A percentile compares a stretch with the other conserved stretches of the same genome.
These are phyloP conservation scores for Asteroscopus sphinx DNA, from an alignment of 2,888 invertebrate species.

Conservation along the genomic window DNA sequence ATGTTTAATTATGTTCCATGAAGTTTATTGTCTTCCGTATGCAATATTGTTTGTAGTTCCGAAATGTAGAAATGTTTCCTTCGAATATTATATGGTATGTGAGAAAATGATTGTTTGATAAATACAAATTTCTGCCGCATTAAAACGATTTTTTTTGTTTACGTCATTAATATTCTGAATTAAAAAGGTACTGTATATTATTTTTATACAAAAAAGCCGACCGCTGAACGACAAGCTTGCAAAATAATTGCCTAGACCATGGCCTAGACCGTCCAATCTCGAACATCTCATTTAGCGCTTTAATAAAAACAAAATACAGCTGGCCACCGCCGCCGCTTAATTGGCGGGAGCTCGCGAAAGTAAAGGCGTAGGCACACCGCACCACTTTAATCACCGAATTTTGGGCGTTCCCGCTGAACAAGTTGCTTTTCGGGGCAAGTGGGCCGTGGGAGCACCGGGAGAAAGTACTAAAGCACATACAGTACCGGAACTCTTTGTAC, in stretches of 20 bases:
- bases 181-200: too few relatives aligned
- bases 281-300: conserved; percentile 61
- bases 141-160: neutral
- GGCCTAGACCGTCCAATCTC: conserved; percentile 47
- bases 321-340: conserved; percentile 65
- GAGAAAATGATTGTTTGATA: conserved; percentile 9
- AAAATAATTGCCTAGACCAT: conserved; percentile 40
- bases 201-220: neutral
- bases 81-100: neutral
- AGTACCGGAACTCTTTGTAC: conserved; percentile 78
- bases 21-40: conserved; percentile 26
- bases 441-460: conserved; percentile 85
- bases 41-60: conserved; percentile 26
- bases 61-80: conserved; percentile 14
- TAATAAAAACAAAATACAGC: conserved; percentile 62
- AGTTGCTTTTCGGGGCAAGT: conserved; percentile 77
- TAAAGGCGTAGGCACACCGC: conserved; percentile 75
- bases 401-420: conserved; percentile 86
- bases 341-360: conserved; percentile 80
- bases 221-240: conserved; percentile 12
- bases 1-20: conserved; percentile 45
- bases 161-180: neutral
- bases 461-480: conserved; percentile 78
- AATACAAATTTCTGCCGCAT: neutral
- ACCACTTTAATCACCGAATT: conserved; percentile 83